A percentile compares a stretch with the other conserved stretches of the same genome.
These are phyloP conservation scores for Epinotia bilunana DNA, from an alignment of 2,888 invertebrate genomes.

Conservation along the genomic window DNA sequence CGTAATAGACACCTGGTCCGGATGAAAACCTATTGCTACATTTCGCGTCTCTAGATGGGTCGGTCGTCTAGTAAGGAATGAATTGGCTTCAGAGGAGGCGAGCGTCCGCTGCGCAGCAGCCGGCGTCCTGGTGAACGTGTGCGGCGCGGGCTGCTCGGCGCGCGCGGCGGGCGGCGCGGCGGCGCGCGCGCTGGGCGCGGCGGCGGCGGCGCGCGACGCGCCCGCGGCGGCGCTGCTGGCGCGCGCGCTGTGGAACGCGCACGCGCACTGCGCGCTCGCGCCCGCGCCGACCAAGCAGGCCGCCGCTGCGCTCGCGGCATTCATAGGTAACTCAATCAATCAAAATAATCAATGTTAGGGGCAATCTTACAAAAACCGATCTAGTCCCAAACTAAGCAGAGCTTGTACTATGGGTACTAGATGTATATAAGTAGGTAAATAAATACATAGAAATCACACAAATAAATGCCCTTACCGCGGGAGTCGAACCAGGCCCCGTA, in stretches of 20 bases:
- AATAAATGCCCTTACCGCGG: too few relatives aligned
- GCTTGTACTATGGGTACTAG: too few relatives aligned
- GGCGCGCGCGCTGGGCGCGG: slow-evolving; percentile 56
- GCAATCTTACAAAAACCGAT: too few relatives aligned
- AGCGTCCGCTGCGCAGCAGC: slow-evolving; percentile 90
- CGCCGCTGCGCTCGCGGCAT: slow-evolving; percentile 82
- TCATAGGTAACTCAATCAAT: slow-evolving; percentile 86
- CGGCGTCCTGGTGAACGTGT: slow-evolving; percentile 92
- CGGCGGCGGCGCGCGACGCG: slow-evolving; percentile 57
- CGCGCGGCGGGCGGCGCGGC: slow-evolving; percentile 71
- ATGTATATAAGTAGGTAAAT: too few relatives aligned
- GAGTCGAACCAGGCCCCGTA: too few relatives aligned
- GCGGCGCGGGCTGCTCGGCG: slow-evolving; percentile 65
- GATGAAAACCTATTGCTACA: too few relatives aligned
- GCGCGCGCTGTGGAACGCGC: slow-evolving; percentile 65
- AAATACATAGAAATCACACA: too few relatives aligned
- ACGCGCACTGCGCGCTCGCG: slow-evolving; percentile 63
- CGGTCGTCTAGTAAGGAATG: not conserved
- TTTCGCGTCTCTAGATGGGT: too few relatives aligned
- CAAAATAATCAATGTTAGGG: too few relatives aligned
- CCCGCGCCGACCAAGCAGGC: slow-evolving; percentile 61
- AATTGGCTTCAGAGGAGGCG: slow-evolving; percentile 80
- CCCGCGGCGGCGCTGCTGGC: slow-evolving; percentile 61
- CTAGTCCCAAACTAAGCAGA: too few relatives aligned
- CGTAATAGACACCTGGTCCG: too few relatives aligned